Percentiles rank a stretch among this genome's conserved stretches.
Conservation (phyloP, 2,888 invertebrate genomes). For the Agonum fuliginosum region DNA sequence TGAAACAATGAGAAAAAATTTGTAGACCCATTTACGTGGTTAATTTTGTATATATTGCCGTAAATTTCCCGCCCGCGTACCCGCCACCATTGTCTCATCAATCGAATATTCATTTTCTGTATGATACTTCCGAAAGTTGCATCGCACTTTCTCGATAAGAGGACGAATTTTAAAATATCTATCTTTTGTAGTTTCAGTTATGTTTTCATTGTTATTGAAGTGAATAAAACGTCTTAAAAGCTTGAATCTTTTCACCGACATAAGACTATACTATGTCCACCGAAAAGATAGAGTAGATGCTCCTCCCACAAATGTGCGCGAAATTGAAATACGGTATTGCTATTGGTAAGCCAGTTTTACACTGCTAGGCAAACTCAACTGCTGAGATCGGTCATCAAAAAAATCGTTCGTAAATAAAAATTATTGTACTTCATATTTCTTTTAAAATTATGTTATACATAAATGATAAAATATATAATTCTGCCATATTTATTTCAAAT, state of each 20-base stretch:
- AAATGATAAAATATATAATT: too few relatives aligned
- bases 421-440: too few relatives aligned
- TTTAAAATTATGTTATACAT: too few relatives aligned
- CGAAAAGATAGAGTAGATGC: too few relatives aligned
- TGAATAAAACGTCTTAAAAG: slow-evolving; percentile 58
- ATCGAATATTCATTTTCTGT: slow-evolving; percentile 55
- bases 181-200: slow-evolving; percentile 12
- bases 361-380: too few relatives aligned
- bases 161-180: background rate
- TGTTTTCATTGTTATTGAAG: slow-evolving; percentile 59
- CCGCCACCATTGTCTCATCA: slow-evolving; percentile 62
- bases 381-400: too few relatives aligned
- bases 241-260: slow-evolving; percentile 61
- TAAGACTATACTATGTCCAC: too few relatives aligned
- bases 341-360: too few relatives aligned
- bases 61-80: slow-evolving; percentile 43
- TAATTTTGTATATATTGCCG: slow-evolving; percentile 29
- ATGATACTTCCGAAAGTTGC: slow-evolving; percentile 32
- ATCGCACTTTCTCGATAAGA: slow-evolving; percentile 5
- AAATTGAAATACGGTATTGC: too few relatives aligned
- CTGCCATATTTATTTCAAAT: too few relatives aligned
- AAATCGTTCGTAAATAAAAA: too few relatives aligned
- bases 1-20: slow-evolving; percentile 31
- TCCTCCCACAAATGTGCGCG: too few relatives aligned
- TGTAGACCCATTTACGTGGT: slow-evolving; percentile 23